Evolutionary conservation across 2,113 vertebrate genomes (phyloP).

Genomic region (Opisthocomus hoazin): DNA sequence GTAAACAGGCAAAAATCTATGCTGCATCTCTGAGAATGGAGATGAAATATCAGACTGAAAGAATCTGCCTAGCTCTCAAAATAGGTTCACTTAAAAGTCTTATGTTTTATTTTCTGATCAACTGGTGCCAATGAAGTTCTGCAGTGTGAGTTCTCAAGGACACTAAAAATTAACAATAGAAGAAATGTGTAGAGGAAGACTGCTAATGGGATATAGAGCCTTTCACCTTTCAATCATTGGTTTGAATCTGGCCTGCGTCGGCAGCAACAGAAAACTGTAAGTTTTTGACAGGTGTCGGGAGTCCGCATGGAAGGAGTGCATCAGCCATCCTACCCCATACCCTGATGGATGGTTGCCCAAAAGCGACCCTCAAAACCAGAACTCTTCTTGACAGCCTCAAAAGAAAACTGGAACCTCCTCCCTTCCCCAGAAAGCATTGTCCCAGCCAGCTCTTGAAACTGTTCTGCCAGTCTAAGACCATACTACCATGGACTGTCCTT

Average conservation of each 20-base stretch:
- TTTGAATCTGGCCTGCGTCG: neutral
- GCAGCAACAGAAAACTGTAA: neutral
- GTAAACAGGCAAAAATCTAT: conserved; percentile 17
- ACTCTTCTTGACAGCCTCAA: neutral
- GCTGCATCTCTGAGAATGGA: neutral
- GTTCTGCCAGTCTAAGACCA: neutral
- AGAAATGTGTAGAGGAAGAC: neutral
- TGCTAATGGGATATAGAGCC: conserved; percentile 27
- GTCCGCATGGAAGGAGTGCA: neutral
- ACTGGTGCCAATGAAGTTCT: conserved; percentile 50
- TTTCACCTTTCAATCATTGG: neutral
- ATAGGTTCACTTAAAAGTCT: conserved; percentile 44
- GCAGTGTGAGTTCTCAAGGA: conserved; percentile 39
- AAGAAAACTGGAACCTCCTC: neutral
- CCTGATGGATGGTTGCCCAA: neutral
- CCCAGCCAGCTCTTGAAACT: neutral
- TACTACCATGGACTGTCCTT: neutral
- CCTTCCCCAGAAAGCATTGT: neutral
- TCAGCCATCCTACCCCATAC: neutral
- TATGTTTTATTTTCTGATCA: conserved; percentile 61
- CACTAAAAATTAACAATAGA: conserved; percentile 53
- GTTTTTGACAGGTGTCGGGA: conserved; percentile 4
- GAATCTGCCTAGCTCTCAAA: conserved; percentile 23
- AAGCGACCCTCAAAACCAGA: neutral
- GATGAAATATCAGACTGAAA: conserved; percentile 34